Conservation (phyloP, 1,140 invertebrate genomes). For the Drosophila ficusphila region DNA sequence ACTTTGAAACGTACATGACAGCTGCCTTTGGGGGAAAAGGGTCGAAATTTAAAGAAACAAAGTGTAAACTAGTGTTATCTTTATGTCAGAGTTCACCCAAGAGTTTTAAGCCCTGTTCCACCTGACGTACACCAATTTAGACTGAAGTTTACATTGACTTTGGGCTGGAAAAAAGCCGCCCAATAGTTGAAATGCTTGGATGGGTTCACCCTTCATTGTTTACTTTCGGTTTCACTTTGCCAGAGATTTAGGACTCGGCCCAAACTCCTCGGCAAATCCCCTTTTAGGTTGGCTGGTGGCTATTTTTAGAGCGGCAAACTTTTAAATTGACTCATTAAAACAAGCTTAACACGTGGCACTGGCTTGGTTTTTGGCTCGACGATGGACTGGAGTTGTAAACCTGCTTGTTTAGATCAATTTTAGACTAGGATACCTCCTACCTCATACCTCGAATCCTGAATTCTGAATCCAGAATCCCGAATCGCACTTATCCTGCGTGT, state of each 20-base stretch:
- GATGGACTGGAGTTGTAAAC: background rate
- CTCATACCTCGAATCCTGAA: background rate
- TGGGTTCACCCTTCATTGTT: constrained; percentile 21
- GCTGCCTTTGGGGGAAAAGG: too few species aligned
- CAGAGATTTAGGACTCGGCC: background rate
- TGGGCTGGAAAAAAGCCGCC: background rate
- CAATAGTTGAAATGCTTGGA: background rate
- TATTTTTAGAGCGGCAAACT: constrained; percentile 43
- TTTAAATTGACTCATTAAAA: constrained; percentile 61
- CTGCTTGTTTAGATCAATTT: background rate
- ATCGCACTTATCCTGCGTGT: constrained; percentile 8
- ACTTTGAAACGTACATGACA: too few species aligned
- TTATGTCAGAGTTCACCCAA: background rate
- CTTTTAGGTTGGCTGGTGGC: background rate
- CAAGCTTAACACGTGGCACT: constrained; percentile 55
- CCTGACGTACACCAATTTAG: background rate
- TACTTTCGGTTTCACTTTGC: constrained; percentile 13
- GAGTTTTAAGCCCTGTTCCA: background rate
- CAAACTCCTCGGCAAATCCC: background rate
- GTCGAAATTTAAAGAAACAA: background rate
- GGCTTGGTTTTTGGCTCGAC: constrained; percentile 5
- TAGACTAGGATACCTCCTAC: background rate
- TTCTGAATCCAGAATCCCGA: background rate
- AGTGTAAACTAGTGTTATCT: background rate
- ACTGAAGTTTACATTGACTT: background rate